These are phyloP conservation scores for Zaprionus ghesquierei DNA, from an alignment of 1,140 invertebrate species.

Conservation along the genomic window DNA sequence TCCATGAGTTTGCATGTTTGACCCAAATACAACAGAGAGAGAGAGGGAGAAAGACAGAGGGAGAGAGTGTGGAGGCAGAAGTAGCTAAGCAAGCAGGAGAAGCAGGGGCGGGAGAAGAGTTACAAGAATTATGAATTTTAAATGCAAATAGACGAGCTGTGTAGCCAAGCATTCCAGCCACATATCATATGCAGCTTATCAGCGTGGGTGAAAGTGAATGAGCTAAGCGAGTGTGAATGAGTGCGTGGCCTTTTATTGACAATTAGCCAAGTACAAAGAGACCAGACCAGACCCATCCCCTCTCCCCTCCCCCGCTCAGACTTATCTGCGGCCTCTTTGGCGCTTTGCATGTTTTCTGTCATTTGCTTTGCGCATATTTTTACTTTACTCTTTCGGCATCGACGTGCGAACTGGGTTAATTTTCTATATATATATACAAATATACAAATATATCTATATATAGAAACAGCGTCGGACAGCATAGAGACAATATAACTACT, in stretches of 20 bases:
- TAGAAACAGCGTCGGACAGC: background rate
- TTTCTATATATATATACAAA: constrained; percentile 59
- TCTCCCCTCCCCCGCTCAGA: background rate
- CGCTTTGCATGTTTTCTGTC: constrained; percentile 35
- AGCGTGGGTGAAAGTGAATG: constrained; percentile 63
- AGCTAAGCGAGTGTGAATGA: constrained; percentile 31
- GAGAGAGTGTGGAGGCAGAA: background rate
- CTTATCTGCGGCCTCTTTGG: constrained; percentile 32
- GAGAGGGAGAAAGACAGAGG: constrained; percentile 15
- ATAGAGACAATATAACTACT: constrained; percentile 31
- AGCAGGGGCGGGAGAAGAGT: too few relatives aligned
- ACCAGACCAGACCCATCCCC: too few relatives aligned
- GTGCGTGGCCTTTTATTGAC: constrained; percentile 34
- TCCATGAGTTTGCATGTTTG: constrained; percentile 80
- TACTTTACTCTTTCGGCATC: constrained; percentile 64
- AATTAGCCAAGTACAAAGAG: constrained; percentile 9
- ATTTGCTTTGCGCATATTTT: constrained; percentile 30
- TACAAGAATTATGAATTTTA: constrained; percentile 42
- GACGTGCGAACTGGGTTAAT: constrained; percentile 80
- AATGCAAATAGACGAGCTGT: constrained; percentile 17
- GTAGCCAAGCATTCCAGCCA: background rate
- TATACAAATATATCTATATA: constrained; percentile 17
- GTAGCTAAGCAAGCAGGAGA: constrained; percentile 12
- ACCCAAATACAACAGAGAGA: constrained; percentile 63
- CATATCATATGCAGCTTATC: constrained; percentile 46